Evolutionary conservation across 2,888 invertebrate genomes (phyloP), one percentile per base, ranked within the genome.

Genomic region (Crossocerus cetratus): DNA sequence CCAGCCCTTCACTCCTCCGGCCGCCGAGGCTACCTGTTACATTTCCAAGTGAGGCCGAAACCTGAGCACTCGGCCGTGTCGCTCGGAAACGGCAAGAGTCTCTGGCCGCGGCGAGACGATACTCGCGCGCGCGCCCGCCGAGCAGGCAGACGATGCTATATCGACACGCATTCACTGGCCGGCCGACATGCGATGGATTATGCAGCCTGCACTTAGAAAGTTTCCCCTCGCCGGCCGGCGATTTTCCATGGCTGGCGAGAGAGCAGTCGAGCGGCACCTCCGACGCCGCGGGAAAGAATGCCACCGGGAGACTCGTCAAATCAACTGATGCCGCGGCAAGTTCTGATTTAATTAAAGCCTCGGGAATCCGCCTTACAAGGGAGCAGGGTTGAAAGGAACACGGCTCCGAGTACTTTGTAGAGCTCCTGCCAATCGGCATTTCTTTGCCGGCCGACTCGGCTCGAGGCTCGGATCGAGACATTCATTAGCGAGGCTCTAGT

Each of bases 131-230:
- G 3, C 5, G 11, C 32, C 32, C 11, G 32, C 32, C 8, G 32
- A 32, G 32, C 32, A 32, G 32, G 32, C 32, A 32, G 32, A 32
- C n/a, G 22, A 54, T 22, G 13, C 49, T n/a, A 21, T 60, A 45
- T 21, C 44, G 56, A 42, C 54, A 23, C 62, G 45, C 59, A 61
- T 65, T 65, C 64, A 62, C 57, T 65, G 65, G 49, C 20, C 49
- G 63, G 55, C 22, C 76, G 69, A 69, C 79, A 74, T 74, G 74
- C 79, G 54, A 76, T 74, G 77, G 81, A 81, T 81, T 81, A 81
- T 79, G 82, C 71, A 74, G 82, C 65, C 73, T 70, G 74, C 79
- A 71, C 82, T 82, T 81, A 72, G 82, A 81, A 83, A 83, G 76
- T 81, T 72, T 81, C 77, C 65, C 63, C 69, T 66, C 56, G 63